Percentiles rank a stretch among this genome's conserved stretches.
phyloP scores from a whole-genome alignment of 2,888 invertebrate genomes.

The Stenoptilia bipunctidactyla region DNA sequence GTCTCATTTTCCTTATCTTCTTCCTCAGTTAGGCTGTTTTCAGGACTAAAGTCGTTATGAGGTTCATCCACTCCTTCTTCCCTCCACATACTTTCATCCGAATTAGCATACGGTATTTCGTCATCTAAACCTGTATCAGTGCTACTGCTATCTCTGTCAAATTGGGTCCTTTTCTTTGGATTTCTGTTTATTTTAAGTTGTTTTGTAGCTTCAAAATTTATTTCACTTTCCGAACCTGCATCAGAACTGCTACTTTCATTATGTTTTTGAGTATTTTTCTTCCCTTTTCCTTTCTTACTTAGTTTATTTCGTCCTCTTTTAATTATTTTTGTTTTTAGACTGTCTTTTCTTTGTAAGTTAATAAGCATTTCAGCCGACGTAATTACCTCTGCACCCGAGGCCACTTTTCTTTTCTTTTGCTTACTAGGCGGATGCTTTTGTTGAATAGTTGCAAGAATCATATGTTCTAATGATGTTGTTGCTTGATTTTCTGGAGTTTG shows the following conservation, averaged over 20 bases:
- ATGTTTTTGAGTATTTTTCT: not conserved
- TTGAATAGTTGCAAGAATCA: not conserved
- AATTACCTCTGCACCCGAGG: slow-evolving; percentile 12
- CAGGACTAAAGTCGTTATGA: no score
- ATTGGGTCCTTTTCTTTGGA: not conserved
- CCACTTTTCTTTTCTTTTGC: slow-evolving; percentile 10
- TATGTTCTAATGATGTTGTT: not conserved
- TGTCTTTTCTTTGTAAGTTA: not conserved
- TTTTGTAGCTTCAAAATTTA: no score
- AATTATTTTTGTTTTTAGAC: not conserved
- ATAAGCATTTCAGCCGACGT: slow-evolving; percentile 7
- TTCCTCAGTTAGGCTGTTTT: no score
- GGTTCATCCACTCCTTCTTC: not conserved
- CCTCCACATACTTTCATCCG: not conserved
- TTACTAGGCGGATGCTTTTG: slow-evolving; percentile 6
- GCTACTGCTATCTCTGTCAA: not conserved
- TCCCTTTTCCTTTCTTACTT: not conserved
- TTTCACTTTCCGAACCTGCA: not conserved
- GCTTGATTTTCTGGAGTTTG: no score
- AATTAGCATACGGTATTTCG: slow-evolving; percentile 3
- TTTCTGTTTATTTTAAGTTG: not conserved
- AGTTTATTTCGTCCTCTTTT: not conserved
- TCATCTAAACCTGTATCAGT: not conserved
- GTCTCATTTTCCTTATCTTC: slow-evolving; percentile 1
- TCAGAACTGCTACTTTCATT: not conserved